Base-by-base conservation (phyloP, 1,140 invertebrate genomes). In the Sinonovacula constricta region DNA sequence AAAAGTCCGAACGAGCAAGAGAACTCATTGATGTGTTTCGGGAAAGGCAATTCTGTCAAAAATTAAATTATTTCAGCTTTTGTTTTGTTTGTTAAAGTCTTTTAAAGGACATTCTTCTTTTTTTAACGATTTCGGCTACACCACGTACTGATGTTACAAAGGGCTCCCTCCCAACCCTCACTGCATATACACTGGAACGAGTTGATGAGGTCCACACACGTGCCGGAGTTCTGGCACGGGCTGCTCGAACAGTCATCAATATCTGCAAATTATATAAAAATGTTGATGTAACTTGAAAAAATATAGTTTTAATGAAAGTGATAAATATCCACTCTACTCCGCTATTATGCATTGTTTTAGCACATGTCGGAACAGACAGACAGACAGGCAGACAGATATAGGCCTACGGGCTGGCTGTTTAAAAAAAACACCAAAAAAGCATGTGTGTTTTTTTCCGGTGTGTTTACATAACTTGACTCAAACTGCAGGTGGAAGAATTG, bases 191-290 rank as follows among this genome's bases (percentile, higher is more conserved):
- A 90, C 70, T 90, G 89, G 79, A 86, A 90, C 12, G 82, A 84
- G 68, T 88, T 87, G 30, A 91, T 82, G 14, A 85, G 86, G 74
- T 90, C 90, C 18, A 91, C 82, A 80, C 90, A 91, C 96, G 97
- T 97, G 0, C 98, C 96, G 14, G 95, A 96, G 15, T 99, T 92
- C 3, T 98, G 92, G 91, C 98, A 99, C 0, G 97, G 97, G 89
- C 95, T 95, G 88, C 98, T 97, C 14, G 95, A 94, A 91, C 98
- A 99, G 60, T 91, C 90, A 81, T 91, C 87, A 1, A 90, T 87
- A 74, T 90, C 89, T 90, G 79, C 18, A 82, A 85, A 62, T 28
- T n/a, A 34, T 65, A 2, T 49, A 12, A n/a, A 49, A 49, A n/a
- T 49, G 45, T 12, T 10, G 45, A 49, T 49, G 10, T 12, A 12